Conservation (phyloP, 53 echinoderm and acorn worm species). For the Patiria pectinifera region DNA sequence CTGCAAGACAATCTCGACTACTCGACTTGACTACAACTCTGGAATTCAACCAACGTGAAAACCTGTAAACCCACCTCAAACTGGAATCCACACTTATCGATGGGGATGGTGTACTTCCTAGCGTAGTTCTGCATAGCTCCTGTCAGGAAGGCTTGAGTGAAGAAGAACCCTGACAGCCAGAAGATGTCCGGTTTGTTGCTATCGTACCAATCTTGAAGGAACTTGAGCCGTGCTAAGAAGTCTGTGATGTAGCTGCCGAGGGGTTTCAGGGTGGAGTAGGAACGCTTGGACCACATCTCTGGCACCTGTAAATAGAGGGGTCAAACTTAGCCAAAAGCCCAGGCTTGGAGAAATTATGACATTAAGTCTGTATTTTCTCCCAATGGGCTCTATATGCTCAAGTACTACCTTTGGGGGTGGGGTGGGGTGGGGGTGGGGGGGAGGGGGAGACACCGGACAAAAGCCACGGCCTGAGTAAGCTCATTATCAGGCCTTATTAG, state of each 20-base stretch:
- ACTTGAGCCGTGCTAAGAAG: slow-evolving; percentile 96
- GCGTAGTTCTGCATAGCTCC: slow-evolving; percentile 99
- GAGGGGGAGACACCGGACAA: no score
- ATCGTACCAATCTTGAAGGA: slow-evolving; percentile 99
- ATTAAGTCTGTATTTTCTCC: no score
- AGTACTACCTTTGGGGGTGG: no score
- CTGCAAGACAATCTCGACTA: no score
- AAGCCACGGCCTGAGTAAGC: no score
- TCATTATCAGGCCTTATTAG: no score
- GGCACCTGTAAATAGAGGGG: slow-evolving; percentile 71
- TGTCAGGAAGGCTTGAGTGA: slow-evolving; percentile 99
- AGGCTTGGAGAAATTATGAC: neutral
- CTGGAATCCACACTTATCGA: slow-evolving; percentile 94
- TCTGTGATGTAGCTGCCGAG: slow-evolving; percentile 98
- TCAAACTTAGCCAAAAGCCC: neutral
- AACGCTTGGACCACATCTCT: slow-evolving; percentile 99
- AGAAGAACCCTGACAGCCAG: slow-evolving; percentile 99
- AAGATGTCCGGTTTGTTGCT: slow-evolving; percentile 91
- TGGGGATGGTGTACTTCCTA: slow-evolving; percentile 98
- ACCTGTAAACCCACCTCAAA: slow-evolving; percentile 86
- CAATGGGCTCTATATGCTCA: no score
- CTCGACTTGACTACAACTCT: no score
- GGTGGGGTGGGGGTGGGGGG: no score
- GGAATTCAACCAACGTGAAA: no score
- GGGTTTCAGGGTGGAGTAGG: slow-evolving; percentile 97